Evolutionary conservation across 2,888 invertebrate species (phyloP), one percentile per base, ranked within the genome.

Genomic region (Platycheirus albimanus): DNA sequence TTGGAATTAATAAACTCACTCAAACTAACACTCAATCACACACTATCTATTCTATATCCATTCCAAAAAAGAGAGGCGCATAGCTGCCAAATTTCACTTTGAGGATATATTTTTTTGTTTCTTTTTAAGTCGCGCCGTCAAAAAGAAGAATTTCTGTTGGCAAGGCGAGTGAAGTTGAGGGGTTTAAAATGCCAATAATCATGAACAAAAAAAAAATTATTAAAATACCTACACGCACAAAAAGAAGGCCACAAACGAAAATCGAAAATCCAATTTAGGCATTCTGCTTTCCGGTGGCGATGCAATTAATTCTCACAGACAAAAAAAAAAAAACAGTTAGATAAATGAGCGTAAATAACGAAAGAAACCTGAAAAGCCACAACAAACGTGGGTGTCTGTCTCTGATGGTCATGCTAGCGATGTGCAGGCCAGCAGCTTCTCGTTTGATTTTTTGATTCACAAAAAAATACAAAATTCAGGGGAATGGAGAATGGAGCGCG

Each of bases 1-100:
- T 33, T 67, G 77, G 83, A 77, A 74, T 45, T 54, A 13, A 28
- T 19, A 72, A 74, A 83, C 49, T 72, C 83, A 83, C 83, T 83
- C 83, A 72, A 52, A 0, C 43, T 74, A 43, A 45, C 78, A 81
- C 58, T 58, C 58, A 41, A 58, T 58, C 41, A 41, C 38, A 41
- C 15, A 56, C n/a, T n/a, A n/a, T n/a, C n/a, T n/a, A n/a, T n/a
- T 33, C 24, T 3, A 24, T 51, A 67, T 67, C 77, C 67, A 83
- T 49, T 36, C 10, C 45, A 45, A 71, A 58, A 38, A 20, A 41
- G 38, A 41, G 13, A 51, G 19, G 77, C n/a, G n/a, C 72, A 63
- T 56, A 43, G 83, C 78, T 83, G 83, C 72, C 83, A 78, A 52
- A 56, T 77, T 83, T 83, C 69, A 20, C 7, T 10, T 24, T 30